Evolutionary conservation across 2,113 vertebrate genomes (phyloP).

Genomic region (Laticauda laticaudata): DNA sequence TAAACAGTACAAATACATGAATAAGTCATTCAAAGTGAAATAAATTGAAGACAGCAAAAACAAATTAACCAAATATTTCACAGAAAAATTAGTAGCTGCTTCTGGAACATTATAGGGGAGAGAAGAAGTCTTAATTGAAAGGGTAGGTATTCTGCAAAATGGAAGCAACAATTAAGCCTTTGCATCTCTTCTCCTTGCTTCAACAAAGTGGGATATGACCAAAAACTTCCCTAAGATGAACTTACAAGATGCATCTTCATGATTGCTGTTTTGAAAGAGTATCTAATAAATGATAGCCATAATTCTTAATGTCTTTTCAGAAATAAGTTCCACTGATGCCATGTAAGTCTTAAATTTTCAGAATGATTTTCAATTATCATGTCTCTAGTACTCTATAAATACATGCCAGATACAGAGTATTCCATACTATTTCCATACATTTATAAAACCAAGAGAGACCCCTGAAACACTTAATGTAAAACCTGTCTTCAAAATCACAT

Average conservation of each 20-base stretch:
- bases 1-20: neutral
- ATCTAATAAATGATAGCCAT: neutral
- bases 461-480: neutral
- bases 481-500: neutral
- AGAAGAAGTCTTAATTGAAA: neutral
- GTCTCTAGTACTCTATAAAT: neutral
- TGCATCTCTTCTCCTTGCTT: neutral
- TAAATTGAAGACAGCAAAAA: neutral
- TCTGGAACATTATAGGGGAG: neutral
- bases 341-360: neutral
- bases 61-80: neutral
- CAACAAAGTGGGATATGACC: neutral
- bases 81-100: neutral
- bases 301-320: neutral
- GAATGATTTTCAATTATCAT: neutral
- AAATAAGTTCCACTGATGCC: neutral
- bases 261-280: neutral
- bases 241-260: neutral
- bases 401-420: neutral
- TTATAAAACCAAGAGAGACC: neutral
- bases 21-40: neutral
- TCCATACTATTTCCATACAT: neutral
- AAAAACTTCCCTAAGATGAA: neutral
- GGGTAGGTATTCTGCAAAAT: neutral
- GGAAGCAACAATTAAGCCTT: neutral